Evolutionary conservation across 2,797 vertebrate species (phyloP).

Genomic region (Macropodus opercularis): DNA sequence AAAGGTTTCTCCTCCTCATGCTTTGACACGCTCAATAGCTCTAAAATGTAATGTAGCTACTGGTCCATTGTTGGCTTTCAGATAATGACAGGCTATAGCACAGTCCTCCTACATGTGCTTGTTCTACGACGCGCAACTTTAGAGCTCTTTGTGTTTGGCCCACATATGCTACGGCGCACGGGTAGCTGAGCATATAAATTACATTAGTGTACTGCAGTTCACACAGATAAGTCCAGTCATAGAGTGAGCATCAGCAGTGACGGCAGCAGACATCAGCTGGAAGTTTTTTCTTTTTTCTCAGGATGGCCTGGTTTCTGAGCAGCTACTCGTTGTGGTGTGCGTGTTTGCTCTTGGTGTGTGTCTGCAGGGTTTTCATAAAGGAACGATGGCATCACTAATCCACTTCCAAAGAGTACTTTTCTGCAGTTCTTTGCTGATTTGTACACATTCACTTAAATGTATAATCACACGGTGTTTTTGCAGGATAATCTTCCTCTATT

Average conservation of each 20-base stretch:
- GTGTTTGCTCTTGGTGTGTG: slow-evolving; percentile 18
- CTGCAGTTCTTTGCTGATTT: no score
- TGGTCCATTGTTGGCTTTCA: not conserved
- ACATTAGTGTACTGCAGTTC: not conserved
- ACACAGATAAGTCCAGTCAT: slow-evolving; percentile 8
- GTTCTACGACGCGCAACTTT: not conserved
- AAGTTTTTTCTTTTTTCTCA: slow-evolving; percentile 3
- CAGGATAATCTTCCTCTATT: no score
- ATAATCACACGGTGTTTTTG: no score
- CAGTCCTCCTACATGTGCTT: not conserved
- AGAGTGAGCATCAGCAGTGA: slow-evolving; percentile 6
- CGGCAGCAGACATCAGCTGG: slow-evolving; percentile 29
- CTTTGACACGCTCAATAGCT: not conserved
- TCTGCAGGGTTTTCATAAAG: slow-evolving; percentile 27
- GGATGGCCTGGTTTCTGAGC: slow-evolving; percentile 33
- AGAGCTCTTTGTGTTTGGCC: not conserved
- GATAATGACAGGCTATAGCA: not conserved
- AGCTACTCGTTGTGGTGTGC: slow-evolving; percentile 8
- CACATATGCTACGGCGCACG: not conserved
- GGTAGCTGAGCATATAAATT: not conserved
- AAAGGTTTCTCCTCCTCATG: not conserved
- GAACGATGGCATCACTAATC: not conserved
- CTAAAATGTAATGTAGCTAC: not conserved
- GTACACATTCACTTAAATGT: no score
- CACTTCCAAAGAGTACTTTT: slow-evolving; percentile 2